These are phyloP conservation scores for Hypolimnas misippus DNA, from an alignment of 2,888 invertebrate species.

Conservation along the genomic window DNA sequence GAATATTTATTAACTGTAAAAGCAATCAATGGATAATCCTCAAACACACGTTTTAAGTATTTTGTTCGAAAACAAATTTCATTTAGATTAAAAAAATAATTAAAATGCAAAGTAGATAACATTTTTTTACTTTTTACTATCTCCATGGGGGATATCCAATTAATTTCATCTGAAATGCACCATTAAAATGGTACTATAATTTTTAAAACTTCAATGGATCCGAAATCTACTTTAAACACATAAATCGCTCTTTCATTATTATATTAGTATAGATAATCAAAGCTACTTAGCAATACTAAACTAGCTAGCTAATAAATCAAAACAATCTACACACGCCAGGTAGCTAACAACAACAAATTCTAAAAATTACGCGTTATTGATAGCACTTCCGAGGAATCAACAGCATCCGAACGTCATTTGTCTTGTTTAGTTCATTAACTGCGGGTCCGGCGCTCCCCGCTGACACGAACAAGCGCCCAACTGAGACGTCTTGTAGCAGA, in stretches of 20 bases:
- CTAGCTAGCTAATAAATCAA: neutral
- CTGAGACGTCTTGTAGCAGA: constrained; percentile 1
- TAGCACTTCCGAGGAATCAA: constrained; percentile 10
- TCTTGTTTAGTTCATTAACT: constrained; percentile 14
- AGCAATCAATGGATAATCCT: neutral
- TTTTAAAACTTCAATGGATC: too few relatives aligned
- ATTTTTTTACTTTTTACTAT: too few relatives aligned
- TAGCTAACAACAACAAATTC: neutral
- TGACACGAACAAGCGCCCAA: constrained; percentile 2
- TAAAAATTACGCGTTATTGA: constrained; percentile 2
- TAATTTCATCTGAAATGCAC: too few relatives aligned
- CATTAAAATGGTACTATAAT: too few relatives aligned
- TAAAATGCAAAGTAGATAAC: too few relatives aligned
- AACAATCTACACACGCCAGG: neutral
- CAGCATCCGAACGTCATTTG: neutral
- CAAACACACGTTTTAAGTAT: neutral
- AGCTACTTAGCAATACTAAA: too few relatives aligned
- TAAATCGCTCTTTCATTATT: too few relatives aligned
- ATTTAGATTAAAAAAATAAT: neutral
- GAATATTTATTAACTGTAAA: constrained; percentile 2
- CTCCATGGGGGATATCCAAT: too few relatives aligned
- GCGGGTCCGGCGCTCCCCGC: neutral
- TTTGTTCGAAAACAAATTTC: neutral
- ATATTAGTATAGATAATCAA: too few relatives aligned
- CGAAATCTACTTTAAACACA: too few relatives aligned